Conservation (phyloP, 2,888 invertebrate genomes). For the Microctonus aethiopoides region DNA sequence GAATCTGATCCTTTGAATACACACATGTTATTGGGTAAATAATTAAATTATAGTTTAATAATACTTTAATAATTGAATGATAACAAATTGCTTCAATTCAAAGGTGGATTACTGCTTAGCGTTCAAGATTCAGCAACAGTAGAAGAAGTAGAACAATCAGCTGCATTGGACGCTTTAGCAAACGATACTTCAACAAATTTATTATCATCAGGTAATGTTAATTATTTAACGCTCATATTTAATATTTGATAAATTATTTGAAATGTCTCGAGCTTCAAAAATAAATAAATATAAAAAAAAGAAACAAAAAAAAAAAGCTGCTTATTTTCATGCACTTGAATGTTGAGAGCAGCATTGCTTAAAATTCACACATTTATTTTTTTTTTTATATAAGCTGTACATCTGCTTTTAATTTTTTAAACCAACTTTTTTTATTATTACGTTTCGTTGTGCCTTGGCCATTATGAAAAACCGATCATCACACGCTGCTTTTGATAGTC, state of each 20-base stretch:
- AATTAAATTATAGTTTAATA: background rate
- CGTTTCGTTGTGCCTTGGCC: conserved; percentile 59
- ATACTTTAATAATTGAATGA: conserved; percentile 20
- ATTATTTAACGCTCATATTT: too few relatives aligned
- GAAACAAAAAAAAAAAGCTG: background rate
- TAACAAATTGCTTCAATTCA: conserved; percentile 24
- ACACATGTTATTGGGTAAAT: conserved; percentile 81
- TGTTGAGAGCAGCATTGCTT: background rate
- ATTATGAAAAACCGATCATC: conserved; percentile 55
- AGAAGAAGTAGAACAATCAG: conserved; percentile 77
- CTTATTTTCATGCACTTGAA: background rate
- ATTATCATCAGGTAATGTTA: conserved; percentile 79
- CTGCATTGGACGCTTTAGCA: conserved; percentile 68
- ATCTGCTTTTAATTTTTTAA: conserved; percentile 34
- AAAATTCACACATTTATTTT: background rate
- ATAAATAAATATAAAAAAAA: background rate
- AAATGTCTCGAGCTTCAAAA: conserved; percentile 4
- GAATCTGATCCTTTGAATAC: conserved; percentile 88
- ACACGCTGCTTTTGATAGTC: conserved; percentile 54
- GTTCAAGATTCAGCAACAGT: conserved; percentile 84
- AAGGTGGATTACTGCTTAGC: conserved; percentile 79
- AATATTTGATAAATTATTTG: conserved; percentile 22
- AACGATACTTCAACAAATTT: conserved; percentile 73
- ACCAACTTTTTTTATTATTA: conserved; percentile 50
- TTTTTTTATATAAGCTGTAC: background rate